Base-by-base conservation (phyloP, 2,797 vertebrate species). In the Poeciliopsis paucimaculata region DNA sequence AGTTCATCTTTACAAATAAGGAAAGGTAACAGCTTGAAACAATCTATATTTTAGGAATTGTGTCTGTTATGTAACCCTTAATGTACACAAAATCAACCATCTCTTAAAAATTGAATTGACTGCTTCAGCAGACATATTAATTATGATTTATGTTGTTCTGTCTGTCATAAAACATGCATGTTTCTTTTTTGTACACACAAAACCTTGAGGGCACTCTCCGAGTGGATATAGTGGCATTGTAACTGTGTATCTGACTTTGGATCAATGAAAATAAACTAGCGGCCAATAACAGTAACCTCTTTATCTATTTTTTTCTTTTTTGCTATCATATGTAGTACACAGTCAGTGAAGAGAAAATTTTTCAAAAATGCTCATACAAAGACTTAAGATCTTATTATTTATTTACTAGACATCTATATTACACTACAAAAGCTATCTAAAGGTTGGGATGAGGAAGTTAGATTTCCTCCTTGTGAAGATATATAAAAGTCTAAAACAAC, bases 201-300 rank as follows among this genome's bases (percentile, higher is more conserved):
- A 11, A 72, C 11, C 41, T 43, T 45, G 26, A 28, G 12, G 5
- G 13, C 13, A 28, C 15, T 45, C 13, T 16, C 41, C 26, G 43
- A 23, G n/a, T 51, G 79, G 87, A 83, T 34, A 75, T 39, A 55
- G 53, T 43, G 82, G 70, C 72, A 77, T 9, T 82, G 51, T 78
- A 62, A 8, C 60, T 80, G 20, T 49, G 55, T 72, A 66, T 78
- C 49, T 87, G 73, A 78, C 76, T 79, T 46, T 64, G 49, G 68
- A 83, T 91, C 88, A 73, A 88, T 90, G 77, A 66, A 31, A 62
- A 62, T 31, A 60, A 60, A 31, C 4, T 5, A 60, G 55, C 4
- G 6, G 4, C 5, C 53, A 55, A 26, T n/a, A 55, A 26, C 26
- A 11, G 53, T n/a, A 55, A n/a, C 26, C 26, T 55, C 23, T 26